Evolutionary conservation across 2,797 vertebrate genomes (phyloP).

Genomic region (Megalops cyprinoides): DNA sequence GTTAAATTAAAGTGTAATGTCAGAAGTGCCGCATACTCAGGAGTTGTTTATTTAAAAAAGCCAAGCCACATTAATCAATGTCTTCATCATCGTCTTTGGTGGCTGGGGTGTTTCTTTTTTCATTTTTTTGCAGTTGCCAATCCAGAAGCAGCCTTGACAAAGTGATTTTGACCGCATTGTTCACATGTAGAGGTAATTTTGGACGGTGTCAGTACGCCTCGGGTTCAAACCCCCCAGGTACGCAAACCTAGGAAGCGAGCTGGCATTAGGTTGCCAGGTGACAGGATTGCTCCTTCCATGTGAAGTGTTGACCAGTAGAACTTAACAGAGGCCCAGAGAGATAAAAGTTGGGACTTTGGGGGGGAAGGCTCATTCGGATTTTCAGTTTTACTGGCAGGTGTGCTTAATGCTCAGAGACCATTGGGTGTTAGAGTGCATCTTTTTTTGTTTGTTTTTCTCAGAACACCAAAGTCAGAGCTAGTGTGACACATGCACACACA

Average conservation of each 20-base stretch:
- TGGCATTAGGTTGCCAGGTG: conserved; percentile 2
- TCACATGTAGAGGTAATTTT: conserved; percentile 45
- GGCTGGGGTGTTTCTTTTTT: conserved; percentile 36
- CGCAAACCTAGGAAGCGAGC: too few species aligned
- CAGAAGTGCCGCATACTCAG: conserved; percentile 46
- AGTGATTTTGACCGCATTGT: conserved; percentile 42
- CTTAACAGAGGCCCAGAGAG: too few species aligned
- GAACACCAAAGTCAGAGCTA: too few species aligned
- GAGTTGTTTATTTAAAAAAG: conserved; percentile 58
- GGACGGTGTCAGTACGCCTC: conserved; percentile 36
- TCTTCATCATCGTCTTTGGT: conserved; percentile 49
- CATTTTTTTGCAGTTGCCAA: conserved; percentile 41
- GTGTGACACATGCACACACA: too few species aligned
- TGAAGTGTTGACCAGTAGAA: neutral
- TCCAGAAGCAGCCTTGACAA: conserved; percentile 39
- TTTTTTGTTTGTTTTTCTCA: too few species aligned
- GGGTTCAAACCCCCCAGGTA: conserved; percentile 32
- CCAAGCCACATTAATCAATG: conserved; percentile 53
- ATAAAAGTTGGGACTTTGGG: too few species aligned
- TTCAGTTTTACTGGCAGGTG: too few species aligned
- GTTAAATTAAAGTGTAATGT: conserved; percentile 50
- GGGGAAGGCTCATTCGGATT: too few species aligned
- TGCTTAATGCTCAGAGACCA: too few species aligned
- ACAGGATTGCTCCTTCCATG: neutral
- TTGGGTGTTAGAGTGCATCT: too few species aligned